Evolutionary conservation across 2,797 vertebrate genomes (phyloP).

Genomic region (Lagorchestes hirsutus): DNA sequence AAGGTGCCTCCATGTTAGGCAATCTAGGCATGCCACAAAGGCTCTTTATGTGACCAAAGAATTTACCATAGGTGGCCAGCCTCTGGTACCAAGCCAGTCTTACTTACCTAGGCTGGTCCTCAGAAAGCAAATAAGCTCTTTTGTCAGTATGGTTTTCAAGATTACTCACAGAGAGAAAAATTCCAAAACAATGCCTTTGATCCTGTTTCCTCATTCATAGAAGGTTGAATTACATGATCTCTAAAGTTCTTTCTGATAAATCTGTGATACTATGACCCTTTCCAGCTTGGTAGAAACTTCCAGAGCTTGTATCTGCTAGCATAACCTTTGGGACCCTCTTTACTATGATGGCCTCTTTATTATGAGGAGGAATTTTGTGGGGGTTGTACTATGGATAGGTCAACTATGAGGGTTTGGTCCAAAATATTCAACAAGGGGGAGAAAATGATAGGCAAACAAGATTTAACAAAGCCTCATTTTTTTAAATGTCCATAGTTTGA

Average conservation of each 20-base stretch:
- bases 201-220: not conserved
- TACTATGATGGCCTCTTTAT: not conserved
- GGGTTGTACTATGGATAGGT: not conserved
- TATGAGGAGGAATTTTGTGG: not conserved
- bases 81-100: not conserved
- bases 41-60: not conserved
- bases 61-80: not conserved
- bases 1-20: not conserved
- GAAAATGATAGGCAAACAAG: not conserved
- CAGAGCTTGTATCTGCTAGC: not conserved
- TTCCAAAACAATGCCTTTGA: not conserved
- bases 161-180: not conserved
- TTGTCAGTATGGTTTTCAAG: not conserved
- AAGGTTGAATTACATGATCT: not conserved
- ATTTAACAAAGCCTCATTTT: conserved; percentile 29
- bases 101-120: not conserved
- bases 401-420: not conserved
- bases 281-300: not conserved
- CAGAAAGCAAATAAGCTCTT: not conserved
- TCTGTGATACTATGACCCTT: not conserved
- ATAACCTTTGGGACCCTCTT: not conserved
- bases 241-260: not conserved
- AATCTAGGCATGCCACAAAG: not conserved
- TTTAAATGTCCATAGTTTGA: conserved; percentile 8
- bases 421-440: not conserved